Conservation (phyloP, 1,140 invertebrate species). For the Diprion similis region DNA sequence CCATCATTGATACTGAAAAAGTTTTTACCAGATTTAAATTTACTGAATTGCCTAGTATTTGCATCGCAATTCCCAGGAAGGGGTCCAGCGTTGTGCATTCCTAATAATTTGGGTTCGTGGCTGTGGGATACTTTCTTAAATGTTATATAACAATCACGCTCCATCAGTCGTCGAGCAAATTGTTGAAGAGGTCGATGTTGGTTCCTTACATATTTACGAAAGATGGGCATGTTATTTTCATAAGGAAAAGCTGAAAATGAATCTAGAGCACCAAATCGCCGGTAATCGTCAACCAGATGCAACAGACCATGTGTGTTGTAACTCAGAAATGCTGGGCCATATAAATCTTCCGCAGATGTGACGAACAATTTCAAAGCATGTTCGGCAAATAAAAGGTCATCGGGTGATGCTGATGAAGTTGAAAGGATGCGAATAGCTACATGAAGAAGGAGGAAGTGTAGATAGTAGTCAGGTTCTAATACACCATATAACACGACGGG, state of each 20-base stretch:
- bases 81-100: too few species aligned
- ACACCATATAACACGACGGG: slow-evolving; percentile 26
- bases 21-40: too few species aligned
- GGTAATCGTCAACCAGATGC: slow-evolving; percentile 29
- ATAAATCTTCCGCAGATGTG: slow-evolving; percentile 14
- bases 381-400: slow-evolving; percentile 21
- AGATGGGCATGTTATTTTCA: slow-evolving; percentile 33
- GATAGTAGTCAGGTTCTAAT: slow-evolving; percentile 19
- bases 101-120: neutral
- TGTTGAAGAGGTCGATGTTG: slow-evolving; percentile 31
- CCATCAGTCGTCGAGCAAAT: slow-evolving; percentile 14
- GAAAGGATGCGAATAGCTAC: slow-evolving; percentile 26
- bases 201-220: slow-evolving; percentile 21
- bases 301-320: slow-evolving; percentile 31
- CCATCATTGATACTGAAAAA: too few species aligned
- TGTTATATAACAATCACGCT: slow-evolving; percentile 3
- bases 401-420: neutral
- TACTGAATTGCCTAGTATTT: too few species aligned
- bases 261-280: slow-evolving; percentile 26
- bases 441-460: slow-evolving; percentile 32
- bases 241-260: slow-evolving; percentile 30
- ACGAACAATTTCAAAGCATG: slow-evolving; percentile 22
- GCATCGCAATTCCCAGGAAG: too few species aligned
- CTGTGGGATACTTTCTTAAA: neutral
- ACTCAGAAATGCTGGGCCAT: slow-evolving; percentile 23